Evolutionary conservation across 2,888 invertebrate genomes (phyloP), one percentile per base, ranked within the genome.

Genomic region (Pegoplata infirma): DNA sequence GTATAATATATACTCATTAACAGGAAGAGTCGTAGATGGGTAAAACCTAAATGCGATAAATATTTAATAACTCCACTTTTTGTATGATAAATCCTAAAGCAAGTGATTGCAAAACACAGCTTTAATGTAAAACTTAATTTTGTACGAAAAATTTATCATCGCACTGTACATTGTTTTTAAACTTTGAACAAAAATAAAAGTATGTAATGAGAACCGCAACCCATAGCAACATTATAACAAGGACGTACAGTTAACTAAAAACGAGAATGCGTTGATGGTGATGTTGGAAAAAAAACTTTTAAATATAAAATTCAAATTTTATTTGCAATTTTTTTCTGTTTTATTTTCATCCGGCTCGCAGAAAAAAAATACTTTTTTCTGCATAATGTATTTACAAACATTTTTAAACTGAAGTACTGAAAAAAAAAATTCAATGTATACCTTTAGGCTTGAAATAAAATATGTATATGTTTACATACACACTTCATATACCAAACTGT

Each of bases 301-400:
- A 51, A 47, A 53, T 71, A 55, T 59, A 76, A 76, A 76, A 67
- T 61, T 71, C 40, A 71, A 76, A 61, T 76, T 66, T 66, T 66
- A 55, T 71, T 72, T 61, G 46, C 46, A 71, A 40, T n/a, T 44
- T 46, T 47, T 63, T 49, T 56, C 56, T 19, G 21, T 23, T 5
- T 23, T 2, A 46, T 63, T 49, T 64, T 23, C 23, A 69, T 55
- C 53, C 53, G 44, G 25, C 53, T 25, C 25, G 59, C 59, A 53
- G 32, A 67, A 67, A 56, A 66, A 51, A 53, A 28, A 55, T 10
- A 16, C 51, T 32, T 28, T 3, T n/a, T 17, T 32, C 10, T 32
- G 16, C 14, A 55, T 55, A 28, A 32, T 10, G 12, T 32, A 32
- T n/a, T n/a, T 32, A 32, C 32, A 32, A 32, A 32, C 10, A 32